phyloP scores from a whole-genome alignment of 2,113 vertebrate genomes.

The Tachycineta bicolor region DNA sequence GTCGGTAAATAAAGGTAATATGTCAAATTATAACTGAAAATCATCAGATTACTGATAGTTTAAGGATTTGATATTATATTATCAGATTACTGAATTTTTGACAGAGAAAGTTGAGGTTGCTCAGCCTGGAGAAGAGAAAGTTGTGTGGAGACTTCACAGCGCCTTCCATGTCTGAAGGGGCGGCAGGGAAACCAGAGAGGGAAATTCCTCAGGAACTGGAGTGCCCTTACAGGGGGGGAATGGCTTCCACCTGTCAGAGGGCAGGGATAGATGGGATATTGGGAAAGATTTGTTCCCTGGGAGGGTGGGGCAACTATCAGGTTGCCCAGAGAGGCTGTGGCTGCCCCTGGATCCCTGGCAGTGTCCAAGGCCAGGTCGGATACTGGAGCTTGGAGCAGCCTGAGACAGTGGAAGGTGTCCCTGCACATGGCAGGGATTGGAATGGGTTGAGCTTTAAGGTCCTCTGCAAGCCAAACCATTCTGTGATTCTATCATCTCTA shows the following conservation, averaged over 20 bases:
- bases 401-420: background rate
- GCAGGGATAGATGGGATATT: accelerated
- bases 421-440: background rate
- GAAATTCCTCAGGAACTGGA: background rate
- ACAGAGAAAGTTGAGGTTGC: background rate
- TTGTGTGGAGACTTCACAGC: background rate
- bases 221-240: background rate
- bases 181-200: background rate
- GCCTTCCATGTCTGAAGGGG: background rate
- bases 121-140: background rate
- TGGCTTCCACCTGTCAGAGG: background rate
- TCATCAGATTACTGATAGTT: background rate
- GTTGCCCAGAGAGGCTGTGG: background rate
- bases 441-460: accelerated
- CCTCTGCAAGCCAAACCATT: background rate
- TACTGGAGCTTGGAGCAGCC: background rate
- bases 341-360: background rate
- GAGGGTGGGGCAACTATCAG: background rate
- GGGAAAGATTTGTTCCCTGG: background rate
- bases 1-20: background rate
- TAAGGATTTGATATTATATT: background rate
- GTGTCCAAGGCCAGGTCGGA: background rate
- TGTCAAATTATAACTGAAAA: background rate
- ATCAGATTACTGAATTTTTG: background rate
- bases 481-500: background rate